phyloP scores from a whole-genome alignment of 2,797 vertebrate genomes.

The Lutjanus campechanus region DNA sequence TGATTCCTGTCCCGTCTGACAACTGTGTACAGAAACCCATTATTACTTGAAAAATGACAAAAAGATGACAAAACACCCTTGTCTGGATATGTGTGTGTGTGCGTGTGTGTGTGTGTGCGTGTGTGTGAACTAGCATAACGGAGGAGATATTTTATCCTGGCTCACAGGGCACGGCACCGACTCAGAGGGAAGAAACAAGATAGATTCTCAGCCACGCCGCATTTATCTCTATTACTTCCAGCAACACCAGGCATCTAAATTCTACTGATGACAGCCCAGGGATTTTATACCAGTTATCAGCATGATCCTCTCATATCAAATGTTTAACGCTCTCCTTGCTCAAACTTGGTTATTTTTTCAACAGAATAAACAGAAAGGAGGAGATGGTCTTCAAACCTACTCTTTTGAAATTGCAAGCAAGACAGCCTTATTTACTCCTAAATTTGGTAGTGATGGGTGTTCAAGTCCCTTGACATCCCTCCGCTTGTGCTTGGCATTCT shows the following conservation, averaged over 20 bases:
- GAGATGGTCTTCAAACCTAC: constrained; percentile 20
- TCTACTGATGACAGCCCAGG: constrained; percentile 68
- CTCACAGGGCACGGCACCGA: constrained; percentile 61
- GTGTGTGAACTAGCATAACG: constrained; percentile 57
- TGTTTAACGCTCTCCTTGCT: constrained; percentile 49
- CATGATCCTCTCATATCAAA: constrained; percentile 63
- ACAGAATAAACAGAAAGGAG: constrained; percentile 28
- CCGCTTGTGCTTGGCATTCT: constrained; percentile 27
- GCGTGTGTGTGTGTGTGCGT: constrained; percentile 23
- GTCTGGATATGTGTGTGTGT: constrained; percentile 33
- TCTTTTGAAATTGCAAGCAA: constrained; percentile 22
- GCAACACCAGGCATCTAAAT: constrained; percentile 72
- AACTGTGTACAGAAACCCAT: constrained; percentile 46
- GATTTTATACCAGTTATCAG: constrained; percentile 67
- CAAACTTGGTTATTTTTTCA: constrained; percentile 47
- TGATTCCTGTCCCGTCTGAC: constrained; percentile 44
- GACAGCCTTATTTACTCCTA: constrained; percentile 28
- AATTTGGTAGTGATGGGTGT: constrained; percentile 27
- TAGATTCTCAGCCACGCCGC: constrained; percentile 60
- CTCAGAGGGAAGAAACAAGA: constrained; percentile 66
- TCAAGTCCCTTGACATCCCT: constrained; percentile 13
- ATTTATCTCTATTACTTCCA: constrained; percentile 79
- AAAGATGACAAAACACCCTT: constrained; percentile 61
- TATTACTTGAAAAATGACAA: constrained; percentile 60
- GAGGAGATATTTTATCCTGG: constrained; percentile 69